phyloP scores from a whole-genome alignment of 2,113 vertebrate species.

The Hystrix brachyura region DNA sequence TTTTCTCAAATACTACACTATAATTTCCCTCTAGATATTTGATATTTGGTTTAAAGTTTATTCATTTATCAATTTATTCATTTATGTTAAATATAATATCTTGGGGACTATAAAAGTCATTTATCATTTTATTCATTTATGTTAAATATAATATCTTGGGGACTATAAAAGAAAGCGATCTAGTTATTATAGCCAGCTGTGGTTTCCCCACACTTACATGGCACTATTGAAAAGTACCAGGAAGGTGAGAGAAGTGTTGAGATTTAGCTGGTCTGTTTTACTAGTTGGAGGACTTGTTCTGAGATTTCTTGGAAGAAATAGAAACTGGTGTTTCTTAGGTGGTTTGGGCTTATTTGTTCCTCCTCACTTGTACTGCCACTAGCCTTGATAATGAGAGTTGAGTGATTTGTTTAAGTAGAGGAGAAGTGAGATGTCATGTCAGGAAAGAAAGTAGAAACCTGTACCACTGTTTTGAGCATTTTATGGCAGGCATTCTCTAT shows the following conservation, averaged over 20 bases:
- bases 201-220: background rate
- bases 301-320: background rate
- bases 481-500: background rate
- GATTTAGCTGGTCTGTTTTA: background rate
- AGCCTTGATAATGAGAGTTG: background rate
- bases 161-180: background rate
- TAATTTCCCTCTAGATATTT: background rate
- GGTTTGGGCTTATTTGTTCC: background rate
- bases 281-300: conserved; percentile 12
- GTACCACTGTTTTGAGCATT: background rate
- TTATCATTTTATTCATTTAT: background rate
- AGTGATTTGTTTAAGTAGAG: background rate
- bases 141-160: background rate
- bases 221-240: background rate
- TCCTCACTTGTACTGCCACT: background rate
- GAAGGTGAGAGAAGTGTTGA: background rate
- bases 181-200: background rate
- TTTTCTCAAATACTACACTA: background rate
- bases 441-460: background rate
- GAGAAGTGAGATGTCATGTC: background rate
- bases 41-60: background rate
- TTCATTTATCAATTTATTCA: background rate
- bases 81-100: background rate
- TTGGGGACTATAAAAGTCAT: background rate
- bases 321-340: background rate